Evolutionary conservation across 2,113 vertebrate species (phyloP), one percentile per base, ranked within the genome.

Genomic region (Mungos mungo): DNA sequence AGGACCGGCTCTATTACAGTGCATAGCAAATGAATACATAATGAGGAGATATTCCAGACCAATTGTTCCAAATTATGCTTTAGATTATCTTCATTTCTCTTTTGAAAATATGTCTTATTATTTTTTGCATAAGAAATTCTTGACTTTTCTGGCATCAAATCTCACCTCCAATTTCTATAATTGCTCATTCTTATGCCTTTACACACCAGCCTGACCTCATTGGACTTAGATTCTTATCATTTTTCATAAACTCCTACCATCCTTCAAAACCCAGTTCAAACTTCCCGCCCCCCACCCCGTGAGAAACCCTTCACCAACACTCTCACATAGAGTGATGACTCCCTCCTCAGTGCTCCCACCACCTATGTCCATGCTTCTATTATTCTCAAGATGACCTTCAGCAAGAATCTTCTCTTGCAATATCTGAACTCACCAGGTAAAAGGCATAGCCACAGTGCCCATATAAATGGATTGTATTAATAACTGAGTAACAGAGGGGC

Each of bases 71-170:
- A 72, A 87, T 83, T 90, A 95, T 88, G 96, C 95, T 97, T 97
- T 95, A 98, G 97, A 98, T 98, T 54, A 96, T 79, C 93, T 97
- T 98, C 41, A 97, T 98, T 98, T 97, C 91, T 98, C 71, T 98
- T 95, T 98, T 97, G 85, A 95, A 93, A 50, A 92, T 96, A 71
- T 85, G 95, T n/a, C 93, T 93, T 93, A 25, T 95, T 98, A 86
- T 96, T 97, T 96, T 96, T 83, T 96, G 76, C 86, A 95, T 60
- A 60, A 89, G 74, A 97, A 96, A 86, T 2, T 15, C 27, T 97
- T 92, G 86, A 69, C 63, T 79, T 90, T 87, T 68, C 57, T 68
- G 50, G 74, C 50, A 93, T 29, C 18, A 38, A 41, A 71, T 86
- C n/a, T 15, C 41, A 38, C 33, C 77, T 74, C 82, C 21, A 71